Evolutionary conservation across 2,888 invertebrate genomes (phyloP).

Genomic region (Ornithoptera alexandrae): DNA sequence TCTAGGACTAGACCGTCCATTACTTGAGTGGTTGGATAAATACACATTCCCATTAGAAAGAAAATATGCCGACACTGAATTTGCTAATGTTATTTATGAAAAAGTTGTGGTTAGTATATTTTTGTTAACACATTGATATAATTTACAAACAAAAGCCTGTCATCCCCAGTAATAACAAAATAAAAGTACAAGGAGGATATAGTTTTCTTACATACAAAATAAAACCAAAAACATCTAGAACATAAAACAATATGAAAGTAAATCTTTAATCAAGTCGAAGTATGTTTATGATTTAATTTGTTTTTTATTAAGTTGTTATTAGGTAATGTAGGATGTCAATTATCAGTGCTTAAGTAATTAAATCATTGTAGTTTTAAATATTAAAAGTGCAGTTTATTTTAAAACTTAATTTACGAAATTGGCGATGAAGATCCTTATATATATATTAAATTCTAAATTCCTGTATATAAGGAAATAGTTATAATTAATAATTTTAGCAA

Average conservation of each 20-base stretch:
- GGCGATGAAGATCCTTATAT: too few species aligned
- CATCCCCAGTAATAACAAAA: neutral
- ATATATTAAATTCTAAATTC: too few species aligned
- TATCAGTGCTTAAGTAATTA: neutral
- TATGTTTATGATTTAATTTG: too few species aligned
- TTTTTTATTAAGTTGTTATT: neutral
- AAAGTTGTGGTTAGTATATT: constrained; percentile 86
- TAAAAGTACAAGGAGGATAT: neutral
- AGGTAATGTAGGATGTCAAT: neutral
- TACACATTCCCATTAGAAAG: constrained; percentile 93
- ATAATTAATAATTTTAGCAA: constrained; percentile 73
- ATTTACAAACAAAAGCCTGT: neutral
- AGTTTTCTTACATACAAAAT: neutral
- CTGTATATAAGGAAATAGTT: neutral
- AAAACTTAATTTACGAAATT: too few species aligned
- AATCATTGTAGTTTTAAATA: too few species aligned
- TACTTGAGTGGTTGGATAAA: constrained; percentile 90
- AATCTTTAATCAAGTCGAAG: too few species aligned
- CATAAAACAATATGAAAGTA: too few species aligned
- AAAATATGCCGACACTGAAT: constrained; percentile 83
- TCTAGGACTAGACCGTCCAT: constrained; percentile 87
- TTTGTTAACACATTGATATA: neutral
- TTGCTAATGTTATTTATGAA: constrained; percentile 85
- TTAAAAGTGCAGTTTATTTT: too few species aligned
- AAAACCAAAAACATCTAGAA: too few species aligned